Evolutionary conservation across 2,113 vertebrate genomes (phyloP).

Genomic region (Pseudopipra pipra): DNA sequence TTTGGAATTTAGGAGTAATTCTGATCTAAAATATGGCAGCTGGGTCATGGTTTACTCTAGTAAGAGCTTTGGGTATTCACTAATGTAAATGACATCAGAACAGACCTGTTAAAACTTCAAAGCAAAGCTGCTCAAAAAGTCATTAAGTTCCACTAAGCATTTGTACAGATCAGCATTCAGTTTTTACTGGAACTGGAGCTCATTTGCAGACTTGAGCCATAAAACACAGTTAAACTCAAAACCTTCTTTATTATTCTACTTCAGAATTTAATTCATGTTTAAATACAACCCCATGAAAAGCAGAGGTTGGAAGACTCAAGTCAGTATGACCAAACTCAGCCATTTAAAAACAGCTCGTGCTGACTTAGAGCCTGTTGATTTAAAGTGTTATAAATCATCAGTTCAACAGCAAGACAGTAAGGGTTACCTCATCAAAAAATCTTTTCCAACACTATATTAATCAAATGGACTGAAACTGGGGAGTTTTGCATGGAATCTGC

Average conservation of each 20-base stretch:
- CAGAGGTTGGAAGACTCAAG: not conserved
- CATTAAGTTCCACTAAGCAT: slow-evolving; percentile 11
- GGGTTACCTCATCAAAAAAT: not conserved
- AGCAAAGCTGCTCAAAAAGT: not conserved
- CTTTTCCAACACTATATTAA: not conserved
- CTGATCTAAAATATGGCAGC: not conserved
- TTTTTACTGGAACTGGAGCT: not conserved
- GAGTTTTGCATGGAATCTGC: not conserved
- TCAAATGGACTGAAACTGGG: not conserved
- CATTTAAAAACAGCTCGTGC: not conserved
- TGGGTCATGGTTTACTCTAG: not conserved
- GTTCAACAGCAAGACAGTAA: not conserved
- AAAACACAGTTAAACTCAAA: not conserved
- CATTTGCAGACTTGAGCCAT: not conserved
- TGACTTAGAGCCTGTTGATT: not conserved
- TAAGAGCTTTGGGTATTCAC: not conserved
- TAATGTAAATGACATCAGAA: not conserved
- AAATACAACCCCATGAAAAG: not conserved
- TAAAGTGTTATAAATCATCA: not conserved
- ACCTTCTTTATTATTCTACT: not conserved
- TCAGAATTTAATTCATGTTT: not conserved
- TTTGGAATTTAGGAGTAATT: not conserved
- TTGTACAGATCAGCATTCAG: not conserved
- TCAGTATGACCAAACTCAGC: not conserved
- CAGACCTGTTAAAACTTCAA: slow-evolving; percentile 8